Conservation (phyloP, 2,888 invertebrate species). For the Bruchidius siliquastri region DNA sequence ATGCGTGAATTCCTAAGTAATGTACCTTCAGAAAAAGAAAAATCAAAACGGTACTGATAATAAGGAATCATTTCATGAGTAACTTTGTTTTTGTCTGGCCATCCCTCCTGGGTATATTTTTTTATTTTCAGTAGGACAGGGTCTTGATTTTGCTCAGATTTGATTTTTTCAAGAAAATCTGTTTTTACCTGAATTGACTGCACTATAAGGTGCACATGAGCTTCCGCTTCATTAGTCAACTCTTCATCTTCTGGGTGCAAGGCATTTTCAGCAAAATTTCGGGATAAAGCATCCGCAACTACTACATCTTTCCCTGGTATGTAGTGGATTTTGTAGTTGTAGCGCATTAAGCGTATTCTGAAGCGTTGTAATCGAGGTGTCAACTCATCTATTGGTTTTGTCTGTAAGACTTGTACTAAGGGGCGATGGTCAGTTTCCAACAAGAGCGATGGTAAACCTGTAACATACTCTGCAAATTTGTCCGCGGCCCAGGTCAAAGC, state of each 20-base stretch:
- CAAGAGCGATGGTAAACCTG: not conserved
- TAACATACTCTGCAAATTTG: conserved; percentile 9
- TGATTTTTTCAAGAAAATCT: conserved; percentile 9
- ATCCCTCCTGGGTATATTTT: not conserved
- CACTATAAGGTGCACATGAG: too few species aligned
- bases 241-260: too few species aligned
- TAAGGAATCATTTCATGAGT: conserved; percentile 4
- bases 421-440: conserved; percentile 14
- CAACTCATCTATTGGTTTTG: conserved; percentile 12
- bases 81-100: conserved; percentile 3
- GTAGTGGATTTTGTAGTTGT: too few species aligned
- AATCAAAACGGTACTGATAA: conserved; percentile 2
- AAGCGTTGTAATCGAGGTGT: conserved; percentile 13
- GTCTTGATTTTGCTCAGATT: conserved; percentile 6
- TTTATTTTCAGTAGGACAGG: conserved; percentile 1
- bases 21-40: not conserved
- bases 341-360: too few species aligned
- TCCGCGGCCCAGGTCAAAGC: conserved; percentile 10
- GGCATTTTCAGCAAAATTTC: too few species aligned
- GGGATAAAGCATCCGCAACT: too few species aligned
- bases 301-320: too few species aligned
- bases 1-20: conserved; percentile 2
- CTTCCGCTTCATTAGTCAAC: too few species aligned
- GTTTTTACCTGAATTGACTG: conserved; percentile 4
- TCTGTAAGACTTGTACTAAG: conserved; percentile 10